These are phyloP conservation scores for Dromococcyx pavoninus DNA, from an alignment of 2,797 vertebrate species.

Conservation along the genomic window DNA sequence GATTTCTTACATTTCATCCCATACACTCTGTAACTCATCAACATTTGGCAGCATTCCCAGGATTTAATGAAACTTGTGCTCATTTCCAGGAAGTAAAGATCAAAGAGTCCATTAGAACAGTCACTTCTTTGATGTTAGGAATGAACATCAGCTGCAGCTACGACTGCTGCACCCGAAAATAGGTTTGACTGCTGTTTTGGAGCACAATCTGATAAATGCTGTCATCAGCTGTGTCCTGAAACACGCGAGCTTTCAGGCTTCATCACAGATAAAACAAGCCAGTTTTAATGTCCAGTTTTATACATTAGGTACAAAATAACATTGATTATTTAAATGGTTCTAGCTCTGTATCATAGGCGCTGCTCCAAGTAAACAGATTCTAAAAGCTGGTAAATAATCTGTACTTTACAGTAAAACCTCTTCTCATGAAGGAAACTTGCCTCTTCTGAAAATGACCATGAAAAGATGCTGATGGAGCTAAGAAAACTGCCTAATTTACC, in stretches of 20 bases:
- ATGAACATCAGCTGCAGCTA: neutral
- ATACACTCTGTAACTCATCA: neutral
- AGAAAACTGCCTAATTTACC: neutral
- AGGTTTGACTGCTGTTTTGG: neutral
- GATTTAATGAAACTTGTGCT: neutral
- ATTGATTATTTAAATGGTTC: neutral
- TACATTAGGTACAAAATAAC: neutral
- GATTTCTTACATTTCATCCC: slow-evolving; percentile 9
- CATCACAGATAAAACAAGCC: neutral
- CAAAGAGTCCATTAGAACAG: slow-evolving; percentile 16
- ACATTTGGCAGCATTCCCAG: neutral
- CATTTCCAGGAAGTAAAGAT: slow-evolving; percentile 34
- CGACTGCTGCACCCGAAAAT: neutral
- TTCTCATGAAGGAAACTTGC: neutral
- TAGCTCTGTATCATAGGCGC: neutral
- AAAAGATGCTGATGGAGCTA: neutral
- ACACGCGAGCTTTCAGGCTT: neutral
- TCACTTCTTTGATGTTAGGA: neutral
- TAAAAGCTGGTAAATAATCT: neutral
- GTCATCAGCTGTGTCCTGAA: neutral
- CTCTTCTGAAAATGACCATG: neutral
- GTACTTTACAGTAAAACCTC: neutral
- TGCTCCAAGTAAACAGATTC: neutral
- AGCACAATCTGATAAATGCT: neutral
- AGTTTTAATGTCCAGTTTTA: neutral